phyloP scores from a whole-genome alignment of 35 echinoderm and acorn worm species.

The Stichopus chloronotus region DNA sequence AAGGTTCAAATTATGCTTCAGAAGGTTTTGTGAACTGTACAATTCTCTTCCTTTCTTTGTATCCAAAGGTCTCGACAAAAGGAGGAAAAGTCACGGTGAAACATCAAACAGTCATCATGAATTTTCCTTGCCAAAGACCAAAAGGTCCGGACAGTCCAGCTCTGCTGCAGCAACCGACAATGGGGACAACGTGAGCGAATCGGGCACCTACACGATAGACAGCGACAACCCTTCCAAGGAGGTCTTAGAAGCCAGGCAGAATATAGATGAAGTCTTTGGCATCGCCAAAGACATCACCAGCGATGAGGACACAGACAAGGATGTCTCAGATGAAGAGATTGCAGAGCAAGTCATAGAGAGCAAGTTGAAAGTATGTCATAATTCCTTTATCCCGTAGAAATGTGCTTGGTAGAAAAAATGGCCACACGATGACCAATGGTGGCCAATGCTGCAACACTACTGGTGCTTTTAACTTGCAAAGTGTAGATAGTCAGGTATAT shows the following conservation, averaged over 20 bases:
- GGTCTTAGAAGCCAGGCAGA: slow-evolving; percentile 66
- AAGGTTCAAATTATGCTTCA: too few relatives aligned
- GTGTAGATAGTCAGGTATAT: too few relatives aligned
- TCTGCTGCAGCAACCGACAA: neutral
- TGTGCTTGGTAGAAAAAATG: too few relatives aligned
- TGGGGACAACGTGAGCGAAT: slow-evolving; percentile 86
- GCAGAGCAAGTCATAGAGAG: neutral
- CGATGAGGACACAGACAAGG: slow-evolving; percentile 81
- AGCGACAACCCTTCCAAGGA: slow-evolving; percentile 84
- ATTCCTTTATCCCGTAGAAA: neutral
- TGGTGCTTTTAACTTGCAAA: too few relatives aligned
- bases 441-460: too few relatives aligned
- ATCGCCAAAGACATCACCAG: slow-evolving; percentile 49
- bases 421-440: too few relatives aligned
- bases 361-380: slow-evolving; percentile 8
- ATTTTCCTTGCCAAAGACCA: neutral
- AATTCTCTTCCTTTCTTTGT: neutral
- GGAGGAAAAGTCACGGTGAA: neutral
- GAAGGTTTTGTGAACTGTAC: too few relatives aligned
- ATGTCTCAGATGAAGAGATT: slow-evolving; percentile 68
- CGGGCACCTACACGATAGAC: slow-evolving; percentile 98
- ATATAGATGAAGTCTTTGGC: slow-evolving; percentile 92
- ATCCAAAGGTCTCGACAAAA: slow-evolving; percentile 2
- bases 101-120: slow-evolving; percentile 7
- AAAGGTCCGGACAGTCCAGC: neutral